Conservation (phyloP, 2,888 invertebrate species). For the Syrista parreyssii region DNA sequence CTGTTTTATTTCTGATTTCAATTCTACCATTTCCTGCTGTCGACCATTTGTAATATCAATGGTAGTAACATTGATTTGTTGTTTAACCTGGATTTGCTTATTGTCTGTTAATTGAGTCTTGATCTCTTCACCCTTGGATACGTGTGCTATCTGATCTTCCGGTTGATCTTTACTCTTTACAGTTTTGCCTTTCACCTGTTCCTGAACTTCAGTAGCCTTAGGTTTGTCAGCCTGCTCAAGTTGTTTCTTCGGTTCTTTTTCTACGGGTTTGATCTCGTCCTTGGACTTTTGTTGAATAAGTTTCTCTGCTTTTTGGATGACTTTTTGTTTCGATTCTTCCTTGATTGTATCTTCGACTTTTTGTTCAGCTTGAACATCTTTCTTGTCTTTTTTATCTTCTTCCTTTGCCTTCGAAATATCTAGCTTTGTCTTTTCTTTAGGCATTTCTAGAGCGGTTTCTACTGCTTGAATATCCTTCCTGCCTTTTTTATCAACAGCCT, state of each 20-base stretch:
- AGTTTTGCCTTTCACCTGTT: constrained; percentile 8
- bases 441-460: neutral
- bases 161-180: constrained; percentile 1
- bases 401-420: constrained; percentile 11
- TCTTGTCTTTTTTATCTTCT: constrained; percentile 7
- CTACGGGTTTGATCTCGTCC: neutral
- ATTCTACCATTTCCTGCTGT: neutral
- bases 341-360: neutral
- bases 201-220: neutral
- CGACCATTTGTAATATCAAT: constrained; percentile 3
- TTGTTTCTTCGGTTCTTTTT: constrained; percentile 2
- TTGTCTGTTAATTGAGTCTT: neutral
- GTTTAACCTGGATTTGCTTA: neutral
- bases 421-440: constrained; percentile 1
- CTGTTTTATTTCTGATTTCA: constrained; percentile 5
- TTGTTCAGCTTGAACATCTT: constrained; percentile 1
- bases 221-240: constrained; percentile 9
- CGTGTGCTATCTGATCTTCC: constrained; percentile 18
- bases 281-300: constrained; percentile 4
- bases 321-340: neutral
- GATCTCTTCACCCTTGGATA: neutral
- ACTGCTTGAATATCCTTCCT: neutral
- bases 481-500: constrained; percentile 6
- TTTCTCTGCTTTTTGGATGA: neutral
- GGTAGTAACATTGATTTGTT: neutral